Percentiles rank a stretch among this genome's conserved stretches.
phyloP scores from a whole-genome alignment of 2,888 invertebrate species.

The Hipparchia semele region DNA sequence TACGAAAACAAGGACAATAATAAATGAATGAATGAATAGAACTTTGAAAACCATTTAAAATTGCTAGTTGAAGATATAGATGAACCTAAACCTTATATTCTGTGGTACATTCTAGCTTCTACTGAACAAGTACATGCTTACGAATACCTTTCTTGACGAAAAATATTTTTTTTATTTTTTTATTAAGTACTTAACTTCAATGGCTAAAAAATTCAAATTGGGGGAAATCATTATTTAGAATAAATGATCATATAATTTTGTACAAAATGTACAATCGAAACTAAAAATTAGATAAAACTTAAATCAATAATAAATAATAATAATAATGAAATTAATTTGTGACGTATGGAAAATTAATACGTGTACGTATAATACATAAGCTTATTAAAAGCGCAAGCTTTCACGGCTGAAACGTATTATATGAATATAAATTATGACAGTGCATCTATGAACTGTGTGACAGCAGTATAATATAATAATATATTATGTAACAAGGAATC shows the following conservation, averaged over 20 bases:
- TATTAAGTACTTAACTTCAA: neutral
- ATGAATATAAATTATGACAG: conserved; percentile 35
- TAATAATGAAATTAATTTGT: conserved; percentile 39
- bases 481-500: conserved; percentile 37
- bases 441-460: conserved; percentile 42
- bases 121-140: neutral
- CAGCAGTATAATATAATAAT: conserved; percentile 32
- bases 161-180: too few species aligned
- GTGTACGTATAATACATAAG: conserved; percentile 31
- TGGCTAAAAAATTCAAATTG: neutral
- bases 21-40: conserved; percentile 32
- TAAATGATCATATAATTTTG: neutral
- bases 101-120: neutral
- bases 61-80: neutral
- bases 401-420: conserved; percentile 13
- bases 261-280: too few species aligned
- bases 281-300: too few species aligned
- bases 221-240: too few species aligned
- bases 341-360: conserved; percentile 30
- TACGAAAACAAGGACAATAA: conserved; percentile 32
- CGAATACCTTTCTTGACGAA: too few species aligned
- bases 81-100: neutral
- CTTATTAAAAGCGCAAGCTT: conserved; percentile 28
- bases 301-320: conserved; percentile 6
- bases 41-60: too few species aligned